Evolutionary conservation across 1,140 invertebrate species (phyloP).

Genomic region (Drosophila melanogaster): DNA sequence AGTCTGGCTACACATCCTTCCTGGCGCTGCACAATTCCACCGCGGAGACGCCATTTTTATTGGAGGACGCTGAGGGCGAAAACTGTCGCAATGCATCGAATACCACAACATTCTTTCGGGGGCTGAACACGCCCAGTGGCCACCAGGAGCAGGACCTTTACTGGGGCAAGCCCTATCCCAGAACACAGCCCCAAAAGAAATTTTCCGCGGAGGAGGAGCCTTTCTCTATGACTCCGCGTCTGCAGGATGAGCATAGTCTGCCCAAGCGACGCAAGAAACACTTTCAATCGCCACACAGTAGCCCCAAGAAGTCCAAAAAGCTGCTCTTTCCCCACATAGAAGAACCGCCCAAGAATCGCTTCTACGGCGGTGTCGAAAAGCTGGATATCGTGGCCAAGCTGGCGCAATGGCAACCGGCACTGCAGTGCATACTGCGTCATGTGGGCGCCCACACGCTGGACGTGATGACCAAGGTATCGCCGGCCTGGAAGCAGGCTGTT

Average conservation of each 20-base stretch:
- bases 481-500: constrained; percentile 52
- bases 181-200: constrained; percentile 2
- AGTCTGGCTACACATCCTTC: constrained; percentile 74
- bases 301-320: constrained; percentile 70
- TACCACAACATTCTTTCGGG: constrained; percentile 2
- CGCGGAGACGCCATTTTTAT: constrained; percentile 75
- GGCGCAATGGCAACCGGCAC: constrained; percentile 46
- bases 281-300: constrained; percentile 51
- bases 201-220: constrained; percentile 7
- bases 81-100: constrained; percentile 66
- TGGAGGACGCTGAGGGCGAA: constrained; percentile 53
- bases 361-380: constrained; percentile 56
- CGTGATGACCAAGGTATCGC: constrained; percentile 59
- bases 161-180: constrained; percentile 19
- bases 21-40: constrained; percentile 64
- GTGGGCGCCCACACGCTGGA: constrained; percentile 57
- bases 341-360: constrained; percentile 27
- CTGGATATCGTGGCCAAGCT: constrained; percentile 63
- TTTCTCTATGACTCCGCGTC: constrained; percentile 37
- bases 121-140: constrained; percentile 38
- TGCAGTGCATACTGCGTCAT: constrained; percentile 59
- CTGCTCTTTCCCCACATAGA: constrained; percentile 46
- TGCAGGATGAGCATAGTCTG: constrained; percentile 24
- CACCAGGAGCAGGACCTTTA: constrained; percentile 11
- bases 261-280: constrained; percentile 55